Evolutionary conservation across 2,888 invertebrate species (phyloP).

Genomic region (Hybos culiciformis): DNA sequence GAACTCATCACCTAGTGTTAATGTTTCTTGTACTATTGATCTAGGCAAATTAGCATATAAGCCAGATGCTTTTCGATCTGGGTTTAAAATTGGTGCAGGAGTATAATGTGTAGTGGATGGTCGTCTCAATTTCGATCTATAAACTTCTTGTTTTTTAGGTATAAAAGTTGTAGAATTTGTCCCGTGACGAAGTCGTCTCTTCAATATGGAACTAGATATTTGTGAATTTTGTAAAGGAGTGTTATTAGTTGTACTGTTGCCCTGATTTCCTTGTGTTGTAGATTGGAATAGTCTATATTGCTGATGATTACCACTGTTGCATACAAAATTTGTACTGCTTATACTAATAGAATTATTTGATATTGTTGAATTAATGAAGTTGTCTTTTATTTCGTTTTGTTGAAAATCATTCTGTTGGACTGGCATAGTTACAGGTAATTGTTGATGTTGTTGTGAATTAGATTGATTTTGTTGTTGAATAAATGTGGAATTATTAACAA

Average conservation of each 20-base stretch:
- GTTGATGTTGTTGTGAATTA: constrained; percentile 10
- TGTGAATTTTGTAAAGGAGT: constrained; percentile 21
- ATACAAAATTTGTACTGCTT: not conserved
- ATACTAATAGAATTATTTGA: not conserved
- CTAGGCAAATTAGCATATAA: constrained; percentile 41
- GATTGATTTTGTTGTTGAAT: constrained; percentile 3
- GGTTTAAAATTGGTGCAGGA: constrained; percentile 88
- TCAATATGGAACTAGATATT: constrained; percentile 30
- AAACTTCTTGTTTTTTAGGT: constrained; percentile 19
- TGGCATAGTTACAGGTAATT: constrained; percentile 14
- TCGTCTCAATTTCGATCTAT: constrained; percentile 31
- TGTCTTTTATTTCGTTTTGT: constrained; percentile 1
- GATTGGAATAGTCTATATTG: not conserved
- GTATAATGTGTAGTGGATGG: constrained; percentile 53
- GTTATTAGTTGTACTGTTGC: constrained; percentile 11
- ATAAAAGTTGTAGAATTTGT: constrained; percentile 12
- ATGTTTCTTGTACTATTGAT: constrained; percentile 25
- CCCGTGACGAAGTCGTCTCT: constrained; percentile 27
- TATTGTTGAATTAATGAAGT: not conserved
- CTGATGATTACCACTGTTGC: not conserved
- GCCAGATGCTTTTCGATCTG: constrained; percentile 77
- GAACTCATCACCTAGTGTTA: constrained; percentile 31
- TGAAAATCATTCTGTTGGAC: constrained; percentile 9
- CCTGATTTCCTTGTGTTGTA: not conserved
- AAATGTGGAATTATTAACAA: not conserved